These are phyloP conservation scores for Channa argus DNA, from an alignment of 2,113 vertebrate species.

Conservation along the genomic window DNA sequence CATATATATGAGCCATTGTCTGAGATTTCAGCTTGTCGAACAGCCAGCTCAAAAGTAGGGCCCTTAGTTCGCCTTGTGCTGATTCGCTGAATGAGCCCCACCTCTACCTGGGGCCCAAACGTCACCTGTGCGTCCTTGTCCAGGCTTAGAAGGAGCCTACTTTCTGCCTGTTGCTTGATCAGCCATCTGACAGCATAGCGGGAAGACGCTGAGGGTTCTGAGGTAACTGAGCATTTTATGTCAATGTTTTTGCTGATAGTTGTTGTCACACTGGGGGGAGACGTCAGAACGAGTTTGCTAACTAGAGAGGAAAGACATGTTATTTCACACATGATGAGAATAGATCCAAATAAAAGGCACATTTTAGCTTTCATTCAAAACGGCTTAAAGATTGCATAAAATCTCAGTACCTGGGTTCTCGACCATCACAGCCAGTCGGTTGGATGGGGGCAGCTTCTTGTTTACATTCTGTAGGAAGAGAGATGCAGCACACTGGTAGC, in stretches of 20 bases:
- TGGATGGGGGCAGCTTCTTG: slow-evolving; percentile 67
- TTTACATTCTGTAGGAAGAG: slow-evolving; percentile 72
- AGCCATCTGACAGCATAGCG: slow-evolving; percentile 78
- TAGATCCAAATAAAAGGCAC: neutral
- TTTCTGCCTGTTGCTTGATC: slow-evolving; percentile 16
- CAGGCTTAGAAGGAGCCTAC: slow-evolving; percentile 60
- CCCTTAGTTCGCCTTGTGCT: slow-evolving; percentile 55
- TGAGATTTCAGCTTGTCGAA: slow-evolving; percentile 57
- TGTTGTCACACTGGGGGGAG: neutral
- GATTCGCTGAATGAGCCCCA: slow-evolving; percentile 55
- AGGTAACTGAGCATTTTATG: slow-evolving; percentile 64
- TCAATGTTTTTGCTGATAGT: slow-evolving; percentile 53
- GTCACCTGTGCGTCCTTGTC: slow-evolving; percentile 64
- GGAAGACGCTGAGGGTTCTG: slow-evolving; percentile 37
- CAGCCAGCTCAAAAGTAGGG: slow-evolving; percentile 68
- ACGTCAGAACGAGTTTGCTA: slow-evolving; percentile 64
- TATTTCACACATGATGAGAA: slow-evolving; percentile 7
- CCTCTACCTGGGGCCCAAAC: slow-evolving; percentile 22
- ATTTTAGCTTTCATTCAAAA: neutral
- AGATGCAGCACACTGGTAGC: slow-evolving; percentile 83
- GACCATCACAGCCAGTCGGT: slow-evolving; percentile 75
- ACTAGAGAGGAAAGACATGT: slow-evolving; percentile 50
- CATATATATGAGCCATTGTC: slow-evolving; percentile 79
- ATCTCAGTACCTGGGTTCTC: slow-evolving; percentile 82
- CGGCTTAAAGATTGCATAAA: neutral